Base-by-base conservation (phyloP, 2,113 vertebrate genomes). In the Rhipidura dahli region DNA sequence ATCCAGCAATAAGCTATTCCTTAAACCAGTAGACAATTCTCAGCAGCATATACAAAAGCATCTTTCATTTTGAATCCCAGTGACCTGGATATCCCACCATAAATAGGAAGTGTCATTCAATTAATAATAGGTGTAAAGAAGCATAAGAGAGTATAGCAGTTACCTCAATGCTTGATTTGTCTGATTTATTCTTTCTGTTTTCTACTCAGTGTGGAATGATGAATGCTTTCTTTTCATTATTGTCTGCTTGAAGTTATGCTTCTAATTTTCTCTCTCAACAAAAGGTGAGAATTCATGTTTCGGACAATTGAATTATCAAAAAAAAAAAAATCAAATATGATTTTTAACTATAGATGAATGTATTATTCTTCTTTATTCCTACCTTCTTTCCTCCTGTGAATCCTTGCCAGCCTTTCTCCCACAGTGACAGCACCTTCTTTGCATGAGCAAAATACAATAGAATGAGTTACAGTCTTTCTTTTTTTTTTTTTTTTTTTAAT, bases 81-180 rank as follows among this genome's bases (percentile, higher is more conserved):
- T 97, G 94, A 95, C 44, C 84, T 70, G 10, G 10, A 53, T 77
- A 66, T 91, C 30, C 27, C 45, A 94, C 26, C n/a, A 6, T 86
- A 97, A 97, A 97, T 57, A 90, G 45, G 87, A 97, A 94, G 94
- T 94, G 70, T 84, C 93, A 96, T 94, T 97, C 88, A 87, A 95
- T 96, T 98, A 96, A 94, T 96, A 96, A 96, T 50, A 95, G 51
- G 31, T 92, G 37, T 96, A 97, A 97, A 96, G 73, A 96, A 97
- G 81, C 93, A 90, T 83, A 96, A 92, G 86, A 73, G 85, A 90
- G 60, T 93, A 87, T 95, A 97, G 90, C 35, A 72, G 79, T 96
- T 94, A 91, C 37, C 76, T 96, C 45, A 87, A 94, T 89, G 71
- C 10, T 15, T 94, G 83, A 95, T 93, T 96, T 96, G 31, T 71